Evolutionary conservation across 2,797 vertebrate species (phyloP).

Genomic region (Rhinoraja longicauda): DNA sequence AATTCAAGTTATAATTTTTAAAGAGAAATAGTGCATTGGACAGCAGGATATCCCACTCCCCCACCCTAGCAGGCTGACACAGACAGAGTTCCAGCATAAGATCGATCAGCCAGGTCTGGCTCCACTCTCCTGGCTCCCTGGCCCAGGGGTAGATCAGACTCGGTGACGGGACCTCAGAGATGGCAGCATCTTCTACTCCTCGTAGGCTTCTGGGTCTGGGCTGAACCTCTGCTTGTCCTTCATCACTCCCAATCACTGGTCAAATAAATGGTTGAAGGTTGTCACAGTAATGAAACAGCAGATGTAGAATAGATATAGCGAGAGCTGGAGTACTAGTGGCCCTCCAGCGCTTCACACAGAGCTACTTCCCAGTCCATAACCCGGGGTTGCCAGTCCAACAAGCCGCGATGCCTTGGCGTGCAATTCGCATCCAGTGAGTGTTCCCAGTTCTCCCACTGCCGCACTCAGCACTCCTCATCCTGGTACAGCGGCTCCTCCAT

Average conservation of each 20-base stretch:
- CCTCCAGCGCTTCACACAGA: not conserved
- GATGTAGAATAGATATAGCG: slow-evolving; percentile 5
- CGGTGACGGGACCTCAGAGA: not conserved
- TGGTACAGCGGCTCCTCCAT: slow-evolving; percentile 89
- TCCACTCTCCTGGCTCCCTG: not conserved
- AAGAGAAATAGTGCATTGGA: slow-evolving; percentile 33
- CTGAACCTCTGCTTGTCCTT: not conserved
- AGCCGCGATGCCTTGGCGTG: not conserved
- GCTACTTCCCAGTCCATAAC: not conserved
- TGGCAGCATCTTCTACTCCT: no score
- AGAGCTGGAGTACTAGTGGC: not conserved
- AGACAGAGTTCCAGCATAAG: not conserved
- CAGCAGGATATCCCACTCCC: not conserved
- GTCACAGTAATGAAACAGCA: slow-evolving; percentile 23
- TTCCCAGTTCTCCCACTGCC: not conserved
- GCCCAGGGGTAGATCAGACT: not conserved
- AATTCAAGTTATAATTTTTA: slow-evolving; percentile 34
- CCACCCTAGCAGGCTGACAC: not conserved
- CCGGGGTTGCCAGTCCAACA: not conserved
- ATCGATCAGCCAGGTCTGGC: not conserved
- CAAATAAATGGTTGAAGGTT: not conserved
- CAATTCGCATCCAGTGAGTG: not conserved
- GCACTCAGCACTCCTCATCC: slow-evolving; percentile 85
- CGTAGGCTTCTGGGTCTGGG: not conserved
- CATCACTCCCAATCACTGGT: not conserved